phyloP scores from a whole-genome alignment of 2,113 vertebrate species.

The Siniperca knerii region DNA sequence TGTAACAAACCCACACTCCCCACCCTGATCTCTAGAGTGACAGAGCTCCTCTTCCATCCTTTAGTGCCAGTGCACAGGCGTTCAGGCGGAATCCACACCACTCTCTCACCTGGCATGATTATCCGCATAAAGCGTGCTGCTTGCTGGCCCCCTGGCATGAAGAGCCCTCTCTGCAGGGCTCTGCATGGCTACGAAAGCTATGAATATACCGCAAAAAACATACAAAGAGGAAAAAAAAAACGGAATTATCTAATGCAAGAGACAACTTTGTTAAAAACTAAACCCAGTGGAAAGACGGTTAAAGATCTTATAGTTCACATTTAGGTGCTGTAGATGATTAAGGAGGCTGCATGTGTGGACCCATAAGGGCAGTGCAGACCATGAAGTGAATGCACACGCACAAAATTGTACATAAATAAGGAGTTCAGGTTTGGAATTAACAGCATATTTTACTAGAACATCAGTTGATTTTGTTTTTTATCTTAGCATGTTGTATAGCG shows the following conservation, averaged over 20 bases:
- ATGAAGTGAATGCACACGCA: conserved; percentile 61
- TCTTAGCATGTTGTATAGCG: conserved; percentile 86
- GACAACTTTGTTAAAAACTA: conserved; percentile 68
- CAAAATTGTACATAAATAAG: conserved; percentile 73
- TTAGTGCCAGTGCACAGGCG: conserved; percentile 80
- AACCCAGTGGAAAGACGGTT: conserved; percentile 52
- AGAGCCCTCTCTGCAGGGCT: conserved; percentile 88
- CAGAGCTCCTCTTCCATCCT: conserved; percentile 70
- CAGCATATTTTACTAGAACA: conserved; percentile 86
- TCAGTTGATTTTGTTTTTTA: conserved; percentile 81
- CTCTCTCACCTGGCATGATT: conserved; percentile 80
- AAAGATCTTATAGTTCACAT: conserved; percentile 41
- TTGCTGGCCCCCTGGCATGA: conserved; percentile 91
- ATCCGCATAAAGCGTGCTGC: conserved; percentile 80
- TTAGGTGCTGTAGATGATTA: conserved; percentile 47
- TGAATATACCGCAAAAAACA: conserved; percentile 70
- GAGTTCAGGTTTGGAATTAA: conserved; percentile 80
- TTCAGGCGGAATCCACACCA: conserved; percentile 76
- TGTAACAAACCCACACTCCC: conserved; percentile 31
- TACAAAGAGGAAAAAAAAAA: conserved; percentile 66
- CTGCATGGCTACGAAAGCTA: conserved; percentile 92
- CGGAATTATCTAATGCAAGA: conserved; percentile 79
- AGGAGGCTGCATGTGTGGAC: conserved; percentile 66
- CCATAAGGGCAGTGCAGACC: conserved; percentile 65
- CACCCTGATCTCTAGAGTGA: conserved; percentile 71